Evolutionary conservation across 1,140 invertebrate genomes (phyloP).

Genomic region (Aricia agestis): DNA sequence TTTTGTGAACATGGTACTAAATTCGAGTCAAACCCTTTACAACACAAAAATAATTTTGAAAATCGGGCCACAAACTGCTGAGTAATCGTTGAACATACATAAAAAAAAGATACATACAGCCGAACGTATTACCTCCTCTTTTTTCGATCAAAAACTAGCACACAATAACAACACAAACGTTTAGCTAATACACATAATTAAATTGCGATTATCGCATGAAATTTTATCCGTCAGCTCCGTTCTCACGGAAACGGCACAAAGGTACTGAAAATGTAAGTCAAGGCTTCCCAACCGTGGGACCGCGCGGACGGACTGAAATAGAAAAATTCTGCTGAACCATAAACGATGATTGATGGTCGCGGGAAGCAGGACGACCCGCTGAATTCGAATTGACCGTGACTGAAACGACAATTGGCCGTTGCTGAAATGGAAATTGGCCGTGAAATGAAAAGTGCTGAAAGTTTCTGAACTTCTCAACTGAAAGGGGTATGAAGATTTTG

Average conservation of each 20-base stretch:
- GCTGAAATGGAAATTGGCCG: not conserved
- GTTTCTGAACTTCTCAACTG: not conserved
- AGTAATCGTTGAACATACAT: too few species aligned
- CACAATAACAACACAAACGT: not conserved
- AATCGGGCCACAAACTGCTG: too few species aligned
- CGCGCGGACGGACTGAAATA: constrained; percentile 33
- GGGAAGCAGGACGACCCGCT: not conserved
- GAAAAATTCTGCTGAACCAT: constrained; percentile 40
- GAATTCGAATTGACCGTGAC: not conserved
- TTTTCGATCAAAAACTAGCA: too few species aligned
- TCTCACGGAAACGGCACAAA: constrained; percentile 67
- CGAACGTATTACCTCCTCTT: too few species aligned
- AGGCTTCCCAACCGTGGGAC: constrained; percentile 60
- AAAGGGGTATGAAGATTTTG: too few species aligned
- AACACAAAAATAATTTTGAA: too few species aligned
- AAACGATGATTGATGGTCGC: constrained; percentile 22
- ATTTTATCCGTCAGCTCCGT: constrained; percentile 47
- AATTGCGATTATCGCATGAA: constrained; percentile 40
- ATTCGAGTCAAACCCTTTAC: too few species aligned
- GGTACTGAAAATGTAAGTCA: constrained; percentile 71
- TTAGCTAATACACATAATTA: not conserved
- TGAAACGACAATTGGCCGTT: not conserved
- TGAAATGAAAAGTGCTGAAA: not conserved
- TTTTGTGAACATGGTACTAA: too few species aligned
- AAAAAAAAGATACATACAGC: too few species aligned